phyloP scores from a whole-genome alignment of 2,797 vertebrate genomes.

The Nyctibius grandis region DNA sequence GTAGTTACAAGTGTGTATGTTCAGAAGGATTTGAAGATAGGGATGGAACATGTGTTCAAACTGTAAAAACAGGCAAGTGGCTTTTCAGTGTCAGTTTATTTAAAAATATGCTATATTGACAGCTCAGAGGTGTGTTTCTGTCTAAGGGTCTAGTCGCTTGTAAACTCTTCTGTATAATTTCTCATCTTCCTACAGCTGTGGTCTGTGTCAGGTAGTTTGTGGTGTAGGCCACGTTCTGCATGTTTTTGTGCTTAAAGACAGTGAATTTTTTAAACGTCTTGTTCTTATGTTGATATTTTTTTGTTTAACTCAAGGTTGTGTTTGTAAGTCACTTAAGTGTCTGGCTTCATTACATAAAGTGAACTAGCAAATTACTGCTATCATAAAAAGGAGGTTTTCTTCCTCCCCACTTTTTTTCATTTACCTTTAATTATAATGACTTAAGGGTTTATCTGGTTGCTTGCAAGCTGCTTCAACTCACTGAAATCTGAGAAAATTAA shows the following conservation, averaged over 20 bases:
- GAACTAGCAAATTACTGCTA: neutral
- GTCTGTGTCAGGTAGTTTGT: neutral
- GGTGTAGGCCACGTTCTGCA: neutral
- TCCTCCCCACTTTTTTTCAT: neutral
- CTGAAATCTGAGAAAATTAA: neutral
- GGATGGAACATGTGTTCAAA: constrained; percentile 69
- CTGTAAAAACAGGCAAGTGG: constrained; percentile 61
- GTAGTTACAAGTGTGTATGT: constrained; percentile 85
- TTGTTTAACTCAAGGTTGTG: neutral
- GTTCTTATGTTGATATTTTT: neutral
- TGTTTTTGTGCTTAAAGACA: neutral
- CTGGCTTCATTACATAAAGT: neutral
- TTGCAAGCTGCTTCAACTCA: neutral
- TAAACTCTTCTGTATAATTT: neutral
- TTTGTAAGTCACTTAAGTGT: neutral
- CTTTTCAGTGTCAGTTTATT: neutral
- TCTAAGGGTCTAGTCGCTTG: neutral
- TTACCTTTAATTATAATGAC: neutral
- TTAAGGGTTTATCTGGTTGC: neutral
- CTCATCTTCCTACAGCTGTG: neutral
- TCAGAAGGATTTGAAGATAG: constrained; percentile 76
- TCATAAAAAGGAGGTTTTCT: neutral
- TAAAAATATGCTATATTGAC: fast-evolving
- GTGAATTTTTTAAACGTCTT: neutral
- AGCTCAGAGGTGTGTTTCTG: neutral